Percentiles rank a stretch among this genome's conserved stretches.
These are phyloP conservation scores for Crenuchus spilurus DNA, from an alignment of 2,797 vertebrate species.

Conservation along the genomic window DNA sequence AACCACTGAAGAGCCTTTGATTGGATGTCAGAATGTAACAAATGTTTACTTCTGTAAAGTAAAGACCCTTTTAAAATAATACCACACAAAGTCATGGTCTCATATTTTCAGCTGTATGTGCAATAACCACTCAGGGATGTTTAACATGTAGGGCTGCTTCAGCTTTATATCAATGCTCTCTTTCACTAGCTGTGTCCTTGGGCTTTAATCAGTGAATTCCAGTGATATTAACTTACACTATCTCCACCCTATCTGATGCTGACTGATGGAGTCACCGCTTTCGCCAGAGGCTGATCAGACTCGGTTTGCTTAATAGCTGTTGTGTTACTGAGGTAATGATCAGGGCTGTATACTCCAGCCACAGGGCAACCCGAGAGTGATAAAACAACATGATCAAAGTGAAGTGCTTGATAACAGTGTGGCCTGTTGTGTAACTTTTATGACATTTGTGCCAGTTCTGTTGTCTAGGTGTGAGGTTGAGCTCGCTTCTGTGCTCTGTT, in stretches of 20 bases:
- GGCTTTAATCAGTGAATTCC: constrained; percentile 23
- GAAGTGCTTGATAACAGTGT: too few relatives aligned
- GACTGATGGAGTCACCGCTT: constrained; percentile 33
- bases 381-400: background rate
- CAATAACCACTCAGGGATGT: too few relatives aligned
- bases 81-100: too few relatives aligned
- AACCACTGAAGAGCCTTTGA: too few relatives aligned
- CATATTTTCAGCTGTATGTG: too few relatives aligned
- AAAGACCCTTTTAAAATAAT: too few relatives aligned
- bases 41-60: too few relatives aligned
- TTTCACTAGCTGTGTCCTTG: constrained; percentile 30
- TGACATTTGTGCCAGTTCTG: too few relatives aligned
- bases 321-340: background rate
- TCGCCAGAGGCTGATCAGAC: background rate
- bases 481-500: too few relatives aligned
- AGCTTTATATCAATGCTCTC: background rate
- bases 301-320: constrained; percentile 31
- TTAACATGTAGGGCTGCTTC: background rate
- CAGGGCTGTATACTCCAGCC: background rate
- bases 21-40: too few relatives aligned
- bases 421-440: background rate
- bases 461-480: too few relatives aligned
- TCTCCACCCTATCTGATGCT: constrained; percentile 25
- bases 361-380: background rate
- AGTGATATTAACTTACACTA: constrained; percentile 37